Percentiles rank a stretch among this genome's conserved stretches.
Conservation (phyloP, 2,888 invertebrate species). For the Aethes cnicana region DNA sequence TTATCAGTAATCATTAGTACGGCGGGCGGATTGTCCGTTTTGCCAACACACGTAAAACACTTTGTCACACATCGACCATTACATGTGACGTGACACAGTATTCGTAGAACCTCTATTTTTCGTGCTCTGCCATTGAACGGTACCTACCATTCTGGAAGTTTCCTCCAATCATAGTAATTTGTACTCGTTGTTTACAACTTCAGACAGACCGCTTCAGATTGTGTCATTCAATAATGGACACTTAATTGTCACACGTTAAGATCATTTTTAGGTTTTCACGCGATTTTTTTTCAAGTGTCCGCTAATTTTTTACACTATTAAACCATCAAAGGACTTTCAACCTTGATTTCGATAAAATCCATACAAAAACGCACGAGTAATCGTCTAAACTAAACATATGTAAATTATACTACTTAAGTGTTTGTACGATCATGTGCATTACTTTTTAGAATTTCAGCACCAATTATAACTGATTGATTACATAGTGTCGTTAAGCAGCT, state of each 20-base stretch:
- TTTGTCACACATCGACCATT: constrained; percentile 7
- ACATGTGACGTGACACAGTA: constrained; percentile 5
- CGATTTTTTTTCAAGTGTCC: constrained; percentile 14
- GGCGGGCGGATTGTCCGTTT: too few relatives aligned
- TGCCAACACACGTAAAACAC: constrained; percentile 6
- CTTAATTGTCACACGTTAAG: constrained; percentile 15
- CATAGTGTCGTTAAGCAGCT: constrained; percentile 34
- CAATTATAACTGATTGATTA: constrained; percentile 36
- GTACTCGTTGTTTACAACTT: constrained; percentile 9
- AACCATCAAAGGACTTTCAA: background rate
- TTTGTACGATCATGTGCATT: constrained; percentile 21
- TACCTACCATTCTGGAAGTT: constrained; percentile 19
- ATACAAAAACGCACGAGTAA: too few relatives aligned
- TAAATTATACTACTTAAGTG: constrained; percentile 21
- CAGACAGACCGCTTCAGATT: constrained; percentile 5
- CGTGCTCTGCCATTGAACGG: background rate
- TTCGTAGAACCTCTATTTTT: constrained; percentile 15
- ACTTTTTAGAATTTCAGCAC: constrained; percentile 30
- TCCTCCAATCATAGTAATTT: constrained; percentile 19
- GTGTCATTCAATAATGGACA: constrained; percentile 16
- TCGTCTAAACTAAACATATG: too few relatives aligned
- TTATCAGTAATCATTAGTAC: too few relatives aligned
- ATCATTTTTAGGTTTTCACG: constrained; percentile 12
- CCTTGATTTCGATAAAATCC: too few relatives aligned
- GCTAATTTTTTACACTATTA: constrained; percentile 6